Conservation (phyloP, 2,797 vertebrate genomes). For the Potorous gilbertii region DNA sequence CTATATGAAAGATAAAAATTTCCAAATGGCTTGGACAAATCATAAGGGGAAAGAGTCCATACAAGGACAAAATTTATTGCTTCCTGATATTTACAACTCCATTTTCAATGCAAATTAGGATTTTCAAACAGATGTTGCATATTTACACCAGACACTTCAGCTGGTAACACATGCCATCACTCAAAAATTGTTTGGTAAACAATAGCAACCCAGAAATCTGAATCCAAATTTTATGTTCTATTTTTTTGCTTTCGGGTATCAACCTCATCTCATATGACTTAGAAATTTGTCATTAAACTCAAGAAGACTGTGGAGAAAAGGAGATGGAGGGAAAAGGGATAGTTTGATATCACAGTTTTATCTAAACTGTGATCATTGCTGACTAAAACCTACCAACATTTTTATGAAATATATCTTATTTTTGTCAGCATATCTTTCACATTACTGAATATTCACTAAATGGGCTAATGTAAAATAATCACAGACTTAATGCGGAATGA, state of each 20-base stretch:
- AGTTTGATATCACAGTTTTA: background rate
- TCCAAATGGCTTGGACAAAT: background rate
- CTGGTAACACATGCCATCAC: background rate
- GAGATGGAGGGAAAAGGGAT: background rate
- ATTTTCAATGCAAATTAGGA: background rate
- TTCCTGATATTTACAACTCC: fast-evolving
- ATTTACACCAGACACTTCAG: background rate
- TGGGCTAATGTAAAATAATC: fast-evolving
- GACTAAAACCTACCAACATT: background rate
- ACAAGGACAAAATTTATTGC: background rate
- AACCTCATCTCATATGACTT: fast-evolving
- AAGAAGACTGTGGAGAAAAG: too few relatives aligned
- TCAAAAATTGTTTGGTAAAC: background rate
- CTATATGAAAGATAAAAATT: background rate
- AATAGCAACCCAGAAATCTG: background rate
- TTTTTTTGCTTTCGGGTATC: background rate
- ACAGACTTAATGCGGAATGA: background rate
- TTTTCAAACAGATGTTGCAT: fast-evolving
- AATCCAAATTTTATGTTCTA: background rate
- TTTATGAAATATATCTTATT: background rate
- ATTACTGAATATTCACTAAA: background rate
- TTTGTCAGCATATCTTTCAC: background rate
- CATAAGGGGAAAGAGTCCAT: background rate
- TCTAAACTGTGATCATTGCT: background rate
- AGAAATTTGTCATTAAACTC: background rate